A percentile compares a stretch with the other conserved stretches of the same genome.
Evolutionary conservation across 1,140 invertebrate species (phyloP).

Genomic region (Choristoneura fumiferana): DNA sequence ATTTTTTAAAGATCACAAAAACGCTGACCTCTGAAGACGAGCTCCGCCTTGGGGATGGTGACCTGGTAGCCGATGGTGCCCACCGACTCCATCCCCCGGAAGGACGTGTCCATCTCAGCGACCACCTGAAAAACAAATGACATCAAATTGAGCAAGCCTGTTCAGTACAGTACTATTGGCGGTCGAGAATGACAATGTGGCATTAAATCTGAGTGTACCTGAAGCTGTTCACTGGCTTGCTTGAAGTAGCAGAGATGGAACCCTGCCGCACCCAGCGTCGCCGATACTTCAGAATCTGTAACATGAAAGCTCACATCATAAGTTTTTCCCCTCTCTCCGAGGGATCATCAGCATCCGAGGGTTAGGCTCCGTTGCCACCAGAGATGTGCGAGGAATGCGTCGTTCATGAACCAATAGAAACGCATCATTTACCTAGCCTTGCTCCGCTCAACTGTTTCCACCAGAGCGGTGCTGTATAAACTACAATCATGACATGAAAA

Average conservation of each 20-base stretch:
- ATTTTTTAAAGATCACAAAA: no score
- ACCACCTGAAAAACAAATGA: slow-evolving; percentile 81
- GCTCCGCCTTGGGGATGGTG: slow-evolving; percentile 96
- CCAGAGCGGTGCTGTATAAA: no score
- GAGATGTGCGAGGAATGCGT: no score
- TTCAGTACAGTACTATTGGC: neutral
- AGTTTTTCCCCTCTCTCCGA: no score
- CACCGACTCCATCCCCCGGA: slow-evolving; percentile 93
- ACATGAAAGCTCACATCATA: no score
- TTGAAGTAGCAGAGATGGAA: slow-evolving; percentile 97
- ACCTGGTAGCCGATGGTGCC: slow-evolving; percentile 97
- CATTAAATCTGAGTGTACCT: slow-evolving; percentile 77
- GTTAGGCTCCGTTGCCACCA: no score
- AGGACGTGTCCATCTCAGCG: slow-evolving; percentile 92
- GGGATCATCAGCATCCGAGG: no score
- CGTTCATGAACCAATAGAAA: no score
- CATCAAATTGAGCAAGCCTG: slow-evolving; percentile 6
- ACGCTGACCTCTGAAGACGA: slow-evolving; percentile 92
- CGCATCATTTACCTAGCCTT: no score
- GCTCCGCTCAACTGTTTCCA: no score
- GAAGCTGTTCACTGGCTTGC: slow-evolving; percentile 94
- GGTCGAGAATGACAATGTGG: neutral
- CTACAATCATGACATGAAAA: no score
- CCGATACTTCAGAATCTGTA: slow-evolving; percentile 82
- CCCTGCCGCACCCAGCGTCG: slow-evolving; percentile 89